These are phyloP conservation scores for Rana temporaria DNA, from an alignment of 2,113 vertebrate species.

Conservation along the genomic window DNA sequence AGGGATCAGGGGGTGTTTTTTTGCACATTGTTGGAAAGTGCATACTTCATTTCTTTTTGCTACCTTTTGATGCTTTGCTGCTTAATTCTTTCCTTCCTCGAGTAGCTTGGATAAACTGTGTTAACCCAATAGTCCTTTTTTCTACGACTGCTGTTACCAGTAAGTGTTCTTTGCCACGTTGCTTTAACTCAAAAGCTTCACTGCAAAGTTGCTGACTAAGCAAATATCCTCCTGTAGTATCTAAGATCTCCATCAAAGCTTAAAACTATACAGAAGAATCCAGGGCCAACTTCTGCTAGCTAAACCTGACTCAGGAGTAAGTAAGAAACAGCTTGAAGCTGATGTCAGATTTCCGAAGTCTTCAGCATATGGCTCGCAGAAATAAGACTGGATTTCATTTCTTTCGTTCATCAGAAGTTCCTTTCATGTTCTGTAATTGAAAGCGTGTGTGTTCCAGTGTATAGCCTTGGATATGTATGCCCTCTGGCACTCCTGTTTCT, in stretches of 20 bases:
- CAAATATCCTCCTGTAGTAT: not conserved
- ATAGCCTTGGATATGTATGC: slow-evolving; percentile 82
- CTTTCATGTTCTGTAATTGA: slow-evolving; percentile 92
- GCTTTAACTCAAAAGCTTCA: not conserved
- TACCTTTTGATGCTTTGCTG: not conserved
- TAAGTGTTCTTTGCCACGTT: not conserved
- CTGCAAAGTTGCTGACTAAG: slow-evolving; percentile 32
- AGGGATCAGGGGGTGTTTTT: no score
- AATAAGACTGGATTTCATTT: slow-evolving; percentile 77
- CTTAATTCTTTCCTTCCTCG: not conserved
- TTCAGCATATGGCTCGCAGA: slow-evolving; percentile 78
- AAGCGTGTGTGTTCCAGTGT: slow-evolving; percentile 82
- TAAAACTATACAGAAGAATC: not conserved
- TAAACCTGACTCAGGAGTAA: slow-evolving; percentile 52
- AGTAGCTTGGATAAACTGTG: not conserved
- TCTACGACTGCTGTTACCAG: not conserved
- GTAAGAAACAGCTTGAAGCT: slow-evolving; percentile 13
- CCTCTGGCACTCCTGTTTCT: slow-evolving; percentile 94
- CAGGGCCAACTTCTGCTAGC: slow-evolving; percentile 60
- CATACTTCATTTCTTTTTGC: not conserved
- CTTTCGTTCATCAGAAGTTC: slow-evolving; percentile 85
- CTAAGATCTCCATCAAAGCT: not conserved
- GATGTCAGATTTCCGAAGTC: slow-evolving; percentile 62
- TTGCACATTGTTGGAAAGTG: not conserved
- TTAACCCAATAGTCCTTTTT: not conserved